Evolutionary conservation across 92 coral and sea anemone genomes (phyloP).

Genomic region (Heteractis magnifica): DNA sequence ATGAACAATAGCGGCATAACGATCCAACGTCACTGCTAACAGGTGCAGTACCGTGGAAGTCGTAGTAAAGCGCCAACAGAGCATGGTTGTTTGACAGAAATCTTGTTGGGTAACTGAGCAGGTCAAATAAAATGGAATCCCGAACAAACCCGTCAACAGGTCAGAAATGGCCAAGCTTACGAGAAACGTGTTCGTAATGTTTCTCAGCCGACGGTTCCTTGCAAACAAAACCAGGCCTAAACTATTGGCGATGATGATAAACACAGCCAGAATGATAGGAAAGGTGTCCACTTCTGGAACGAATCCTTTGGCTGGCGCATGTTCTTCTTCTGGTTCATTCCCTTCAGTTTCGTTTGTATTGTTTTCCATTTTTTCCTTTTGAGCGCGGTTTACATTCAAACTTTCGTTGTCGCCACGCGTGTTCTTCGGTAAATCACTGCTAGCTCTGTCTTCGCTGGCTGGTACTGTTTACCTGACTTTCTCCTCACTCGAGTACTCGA

Average conservation of each 20-base stretch:
- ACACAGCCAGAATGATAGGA: constrained; percentile 46
- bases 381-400: background rate
- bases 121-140: constrained; percentile 67
- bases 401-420: background rate
- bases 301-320: constrained; percentile 22
- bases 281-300: constrained; percentile 43
- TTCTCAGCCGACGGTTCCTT: constrained; percentile 53
- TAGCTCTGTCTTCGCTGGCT: background rate
- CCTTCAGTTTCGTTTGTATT: constrained; percentile 7
- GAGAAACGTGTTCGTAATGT: constrained; percentile 60
- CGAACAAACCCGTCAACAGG: constrained; percentile 65
- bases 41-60: constrained; percentile 85
- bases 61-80: constrained; percentile 63
- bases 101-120: constrained; percentile 44
- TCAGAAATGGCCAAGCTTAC: constrained; percentile 82
- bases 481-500: background rate
- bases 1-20: constrained; percentile 75
- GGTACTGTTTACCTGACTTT: background rate
- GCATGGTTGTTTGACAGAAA: constrained; percentile 48
- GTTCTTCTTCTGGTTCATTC: background rate
- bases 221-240: constrained; percentile 48
- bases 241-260: constrained; percentile 52
- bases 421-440: background rate
- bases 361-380: background rate
- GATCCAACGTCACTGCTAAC: constrained; percentile 69